A percentile compares a stretch with the other conserved stretches of the same genome.
These are phyloP conservation scores for Mystacides longicornis DNA, from an alignment of 2,888 invertebrate species.

Conservation along the genomic window DNA sequence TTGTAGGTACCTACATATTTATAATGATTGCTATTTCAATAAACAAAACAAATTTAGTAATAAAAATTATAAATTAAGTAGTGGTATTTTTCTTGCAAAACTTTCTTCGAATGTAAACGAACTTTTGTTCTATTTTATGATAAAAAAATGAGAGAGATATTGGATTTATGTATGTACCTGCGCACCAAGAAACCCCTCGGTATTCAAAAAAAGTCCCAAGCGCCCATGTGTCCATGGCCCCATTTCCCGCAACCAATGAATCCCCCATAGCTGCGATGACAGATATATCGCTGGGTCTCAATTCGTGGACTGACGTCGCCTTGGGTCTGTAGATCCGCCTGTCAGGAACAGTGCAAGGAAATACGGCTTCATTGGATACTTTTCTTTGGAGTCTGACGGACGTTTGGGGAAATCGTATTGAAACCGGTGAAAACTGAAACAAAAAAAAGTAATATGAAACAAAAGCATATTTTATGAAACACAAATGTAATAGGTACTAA, in stretches of 20 bases:
- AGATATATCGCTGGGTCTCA: conserved; percentile 59
- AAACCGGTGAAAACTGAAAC: not conserved
- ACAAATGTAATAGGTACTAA: no score
- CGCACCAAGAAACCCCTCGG: conserved; percentile 68
- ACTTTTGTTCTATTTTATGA: not conserved
- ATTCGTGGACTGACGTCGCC: conserved; percentile 52
- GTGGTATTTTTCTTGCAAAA: not conserved
- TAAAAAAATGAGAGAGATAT: no score
- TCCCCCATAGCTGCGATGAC: conserved; percentile 67
- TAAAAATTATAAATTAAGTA: no score
- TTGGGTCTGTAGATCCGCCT: not conserved
- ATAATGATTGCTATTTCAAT: no score
- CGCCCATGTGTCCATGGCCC: conserved; percentile 65
- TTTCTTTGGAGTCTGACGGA: conserved; percentile 48
- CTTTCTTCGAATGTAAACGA: not conserved
- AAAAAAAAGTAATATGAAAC: no score
- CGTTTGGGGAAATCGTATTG: conserved; percentile 43
- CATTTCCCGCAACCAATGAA: conserved; percentile 65
- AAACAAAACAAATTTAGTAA: no score
- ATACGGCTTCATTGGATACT: conserved; percentile 45
- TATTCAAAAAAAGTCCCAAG: conserved; percentile 67
- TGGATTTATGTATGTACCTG: no score
- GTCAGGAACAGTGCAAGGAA: conserved; percentile 42
- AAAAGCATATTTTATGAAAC: no score
- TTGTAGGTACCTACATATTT: no score